A percentile compares a stretch with the other conserved stretches of the same genome.
phyloP scores from a whole-genome alignment of 2,888 invertebrate species.

The Nectonema munidae region DNA sequence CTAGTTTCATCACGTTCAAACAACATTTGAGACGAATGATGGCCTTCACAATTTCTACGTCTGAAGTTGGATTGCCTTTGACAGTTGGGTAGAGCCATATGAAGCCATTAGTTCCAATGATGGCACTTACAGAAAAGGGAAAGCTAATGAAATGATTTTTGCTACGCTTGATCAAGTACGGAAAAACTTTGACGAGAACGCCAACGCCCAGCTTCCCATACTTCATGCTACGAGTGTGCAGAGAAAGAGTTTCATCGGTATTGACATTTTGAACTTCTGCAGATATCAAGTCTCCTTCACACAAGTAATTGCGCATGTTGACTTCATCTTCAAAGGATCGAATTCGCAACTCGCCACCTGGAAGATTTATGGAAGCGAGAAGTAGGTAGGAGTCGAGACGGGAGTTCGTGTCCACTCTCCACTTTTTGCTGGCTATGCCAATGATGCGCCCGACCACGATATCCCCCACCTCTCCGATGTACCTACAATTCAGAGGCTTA shows the following conservation, averaged over 20 bases:
- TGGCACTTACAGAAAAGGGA: constrained; percentile 55
- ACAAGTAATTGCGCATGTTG: constrained; percentile 68
- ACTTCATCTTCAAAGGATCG: constrained; percentile 80
- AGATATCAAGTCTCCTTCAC: constrained; percentile 76
- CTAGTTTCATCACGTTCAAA: constrained; percentile 46
- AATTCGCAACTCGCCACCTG: constrained; percentile 64
- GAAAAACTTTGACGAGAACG: constrained; percentile 51
- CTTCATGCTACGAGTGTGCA: constrained; percentile 74
- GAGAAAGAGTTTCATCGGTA: constrained; percentile 54
- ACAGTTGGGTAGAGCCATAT: constrained; percentile 53
- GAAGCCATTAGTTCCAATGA: constrained; percentile 62
- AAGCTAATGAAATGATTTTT: constrained; percentile 84
- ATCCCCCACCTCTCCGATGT: constrained; percentile 53
- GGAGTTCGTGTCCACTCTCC: constrained; percentile 38
- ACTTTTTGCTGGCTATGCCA: constrained; percentile 39
- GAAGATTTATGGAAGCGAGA: constrained; percentile 68
- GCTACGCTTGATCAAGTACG: constrained; percentile 54
- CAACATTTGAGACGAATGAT: constrained; percentile 61
- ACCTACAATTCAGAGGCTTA: constrained; percentile 42
- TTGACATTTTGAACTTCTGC: constrained; percentile 71
- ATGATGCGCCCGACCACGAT: constrained; percentile 70
- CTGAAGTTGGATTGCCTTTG: constrained; percentile 29
- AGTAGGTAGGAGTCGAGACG: constrained; percentile 47
- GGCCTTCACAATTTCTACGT: constrained; percentile 40
- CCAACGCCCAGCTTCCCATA: constrained; percentile 60